These are phyloP conservation scores for Aphelenchoides fujianensis DNA, from an alignment of 1,140 invertebrate species.

Conservation along the genomic window DNA sequence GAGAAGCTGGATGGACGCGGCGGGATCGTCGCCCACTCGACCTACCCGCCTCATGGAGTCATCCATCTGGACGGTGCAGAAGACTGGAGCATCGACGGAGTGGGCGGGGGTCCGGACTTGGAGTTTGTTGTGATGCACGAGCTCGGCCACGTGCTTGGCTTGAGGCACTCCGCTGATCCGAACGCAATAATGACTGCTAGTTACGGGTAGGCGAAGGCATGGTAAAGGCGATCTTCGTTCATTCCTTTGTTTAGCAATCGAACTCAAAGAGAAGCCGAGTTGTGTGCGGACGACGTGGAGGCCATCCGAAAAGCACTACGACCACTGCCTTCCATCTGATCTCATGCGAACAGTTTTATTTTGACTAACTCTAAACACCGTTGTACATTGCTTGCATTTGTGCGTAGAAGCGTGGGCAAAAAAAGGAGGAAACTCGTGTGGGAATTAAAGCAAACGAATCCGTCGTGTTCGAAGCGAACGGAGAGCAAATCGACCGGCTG, in stretches of 20 bases:
- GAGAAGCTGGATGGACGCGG: conserved; percentile 32
- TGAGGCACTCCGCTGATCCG: conserved; percentile 2
- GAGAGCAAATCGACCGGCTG: conserved; percentile 9
- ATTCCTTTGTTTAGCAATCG: conserved; percentile 17
- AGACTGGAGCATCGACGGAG: conserved; percentile 2
- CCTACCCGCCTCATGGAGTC: conserved; percentile 31
- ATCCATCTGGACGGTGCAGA: conserved; percentile 24
- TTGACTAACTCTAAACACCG: neutral
- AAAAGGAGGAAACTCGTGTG: neutral
- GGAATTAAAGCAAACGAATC: neutral
- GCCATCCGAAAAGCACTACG: neutral
- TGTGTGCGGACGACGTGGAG: neutral
- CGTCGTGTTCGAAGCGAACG: neutral
- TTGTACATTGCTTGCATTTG: neutral
- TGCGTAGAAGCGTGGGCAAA: too few relatives aligned
- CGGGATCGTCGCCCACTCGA: conserved; percentile 31
- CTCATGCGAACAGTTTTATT: neutral
- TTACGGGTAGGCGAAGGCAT: conserved; percentile 14
- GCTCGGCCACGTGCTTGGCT: conserved; percentile 10
- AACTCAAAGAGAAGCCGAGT: neutral
- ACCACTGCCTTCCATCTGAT: neutral
- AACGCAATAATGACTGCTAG: neutral
- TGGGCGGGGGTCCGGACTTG: conserved; percentile 1
- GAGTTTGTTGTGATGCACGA: conserved; percentile 13
- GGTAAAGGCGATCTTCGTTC: too few relatives aligned